Conservation (phyloP, 2,888 invertebrate species). For the Melieria picta region DNA sequence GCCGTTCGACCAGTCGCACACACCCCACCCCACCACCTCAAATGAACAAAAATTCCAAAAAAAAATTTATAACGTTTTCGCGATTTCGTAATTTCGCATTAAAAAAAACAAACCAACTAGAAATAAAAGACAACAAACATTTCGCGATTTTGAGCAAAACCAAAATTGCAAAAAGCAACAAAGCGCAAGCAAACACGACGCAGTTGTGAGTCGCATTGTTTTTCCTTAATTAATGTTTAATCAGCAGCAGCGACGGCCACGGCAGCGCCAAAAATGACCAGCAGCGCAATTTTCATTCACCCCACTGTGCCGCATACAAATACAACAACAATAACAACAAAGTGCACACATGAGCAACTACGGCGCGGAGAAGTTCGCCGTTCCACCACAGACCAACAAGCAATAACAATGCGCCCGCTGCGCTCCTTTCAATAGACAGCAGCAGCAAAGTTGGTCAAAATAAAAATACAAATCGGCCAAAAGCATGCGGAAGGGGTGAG, state of each 20-base stretch:
- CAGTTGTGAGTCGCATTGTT: constrained; percentile 54
- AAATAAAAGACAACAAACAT: constrained; percentile 45
- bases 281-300: too few relatives aligned
- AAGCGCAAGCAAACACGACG: constrained; percentile 17
- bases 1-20: constrained; percentile 8
- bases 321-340: too few relatives aligned
- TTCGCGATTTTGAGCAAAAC: constrained; percentile 56
- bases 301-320: too few relatives aligned
- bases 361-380: too few relatives aligned
- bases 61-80: constrained; percentile 42
- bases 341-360: too few relatives aligned
- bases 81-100: constrained; percentile 54
- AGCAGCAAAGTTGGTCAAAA: too few relatives aligned
- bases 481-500: too few relatives aligned
- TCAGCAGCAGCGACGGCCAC: constrained; percentile 56
- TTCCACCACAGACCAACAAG: too few relatives aligned
- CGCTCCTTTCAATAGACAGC: too few relatives aligned
- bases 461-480: too few relatives aligned
- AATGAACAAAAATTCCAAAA: constrained; percentile 22
- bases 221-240: constrained; percentile 67
- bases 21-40: constrained; percentile 10
- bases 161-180: constrained; percentile 22
- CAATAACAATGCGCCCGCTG: too few relatives aligned
- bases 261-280: constrained; percentile 4
- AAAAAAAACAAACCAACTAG: constrained; percentile 14